Conservation (phyloP, 2,888 invertebrate species). For the Protophormia terraenovae region DNA sequence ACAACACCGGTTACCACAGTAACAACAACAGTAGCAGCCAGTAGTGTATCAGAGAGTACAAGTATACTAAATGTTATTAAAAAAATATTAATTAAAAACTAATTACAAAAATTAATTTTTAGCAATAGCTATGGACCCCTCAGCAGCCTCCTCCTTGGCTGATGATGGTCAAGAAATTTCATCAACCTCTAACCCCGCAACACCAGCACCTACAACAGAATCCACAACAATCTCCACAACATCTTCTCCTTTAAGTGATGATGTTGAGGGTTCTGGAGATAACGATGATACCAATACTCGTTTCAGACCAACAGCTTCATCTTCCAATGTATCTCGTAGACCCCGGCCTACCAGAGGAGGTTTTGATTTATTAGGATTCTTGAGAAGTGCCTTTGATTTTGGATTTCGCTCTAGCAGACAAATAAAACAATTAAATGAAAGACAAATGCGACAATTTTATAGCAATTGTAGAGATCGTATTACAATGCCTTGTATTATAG, state of each 20-base stretch:
- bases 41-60: background rate
- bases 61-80: slow-evolving; percentile 29
- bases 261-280: slow-evolving; percentile 84
- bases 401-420: slow-evolving; percentile 69
- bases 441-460: slow-evolving; percentile 74
- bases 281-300: slow-evolving; percentile 73
- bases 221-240: slow-evolving; percentile 51
- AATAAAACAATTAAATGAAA: slow-evolving; percentile 41
- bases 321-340: slow-evolving; percentile 71
- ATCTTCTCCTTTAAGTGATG: slow-evolving; percentile 74
- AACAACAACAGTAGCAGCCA: background rate
- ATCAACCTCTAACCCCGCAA: slow-evolving; percentile 65
- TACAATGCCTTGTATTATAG: slow-evolving; percentile 91
- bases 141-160: slow-evolving; percentile 56
- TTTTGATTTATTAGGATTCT: slow-evolving; percentile 79
- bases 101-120: background rate
- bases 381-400: slow-evolving; percentile 77
- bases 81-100: background rate
- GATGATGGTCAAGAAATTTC: slow-evolving; percentile 39
- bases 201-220: slow-evolving; percentile 54
- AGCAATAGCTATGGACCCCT: background rate
- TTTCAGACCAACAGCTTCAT: slow-evolving; percentile 56
- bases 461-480: slow-evolving; percentile 86
- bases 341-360: slow-evolving; percentile 77
- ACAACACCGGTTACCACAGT: background rate